Percentiles rank a stretch among this genome's conserved stretches.
These are phyloP conservation scores for Pegea sp. DNA, from an alignment of 23 tunicate species.

Conservation along the genomic window DNA sequence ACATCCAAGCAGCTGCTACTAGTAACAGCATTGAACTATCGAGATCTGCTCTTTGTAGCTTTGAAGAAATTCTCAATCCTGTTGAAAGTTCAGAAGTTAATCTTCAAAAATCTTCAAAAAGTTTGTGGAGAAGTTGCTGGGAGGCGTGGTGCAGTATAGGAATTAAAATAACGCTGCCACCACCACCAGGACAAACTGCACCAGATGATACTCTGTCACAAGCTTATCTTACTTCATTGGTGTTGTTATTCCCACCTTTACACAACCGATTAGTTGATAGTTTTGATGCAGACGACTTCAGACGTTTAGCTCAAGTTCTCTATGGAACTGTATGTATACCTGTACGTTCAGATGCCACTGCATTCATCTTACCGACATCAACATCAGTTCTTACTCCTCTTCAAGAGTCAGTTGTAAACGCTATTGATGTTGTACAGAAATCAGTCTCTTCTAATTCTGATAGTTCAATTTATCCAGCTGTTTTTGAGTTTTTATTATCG, in stretches of 20 bases:
- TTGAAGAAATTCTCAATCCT: slow-evolving; percentile 66
- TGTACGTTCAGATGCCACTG: slow-evolving; percentile 64
- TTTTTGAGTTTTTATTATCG: slow-evolving; percentile 35
- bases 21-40: slow-evolving; percentile 51
- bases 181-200: slow-evolving; percentile 33
- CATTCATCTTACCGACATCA: slow-evolving; percentile 52
- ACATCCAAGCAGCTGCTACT: slow-evolving; percentile 44
- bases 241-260: slow-evolving; percentile 29
- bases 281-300: slow-evolving; percentile 32
- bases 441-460: slow-evolving; percentile 64
- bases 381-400: slow-evolving; percentile 37
- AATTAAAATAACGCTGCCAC: slow-evolving; percentile 35
- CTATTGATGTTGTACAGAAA: slow-evolving; percentile 41
- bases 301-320: slow-evolving; percentile 29
- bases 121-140: neutral
- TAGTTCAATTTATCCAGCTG: slow-evolving; percentile 55
- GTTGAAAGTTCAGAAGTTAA: too few species aligned
- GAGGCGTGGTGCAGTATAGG: slow-evolving; percentile 64
- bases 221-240: slow-evolving; percentile 51
- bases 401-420: slow-evolving; percentile 37
- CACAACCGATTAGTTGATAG: slow-evolving; percentile 14
- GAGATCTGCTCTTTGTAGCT: slow-evolving; percentile 70
- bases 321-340: slow-evolving; percentile 48
- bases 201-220: slow-evolving; percentile 69
- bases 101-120: too few species aligned